Evolutionary conservation across 2,797 vertebrate species (phyloP).

Genomic region (Poeciliopsis gracilis): DNA sequence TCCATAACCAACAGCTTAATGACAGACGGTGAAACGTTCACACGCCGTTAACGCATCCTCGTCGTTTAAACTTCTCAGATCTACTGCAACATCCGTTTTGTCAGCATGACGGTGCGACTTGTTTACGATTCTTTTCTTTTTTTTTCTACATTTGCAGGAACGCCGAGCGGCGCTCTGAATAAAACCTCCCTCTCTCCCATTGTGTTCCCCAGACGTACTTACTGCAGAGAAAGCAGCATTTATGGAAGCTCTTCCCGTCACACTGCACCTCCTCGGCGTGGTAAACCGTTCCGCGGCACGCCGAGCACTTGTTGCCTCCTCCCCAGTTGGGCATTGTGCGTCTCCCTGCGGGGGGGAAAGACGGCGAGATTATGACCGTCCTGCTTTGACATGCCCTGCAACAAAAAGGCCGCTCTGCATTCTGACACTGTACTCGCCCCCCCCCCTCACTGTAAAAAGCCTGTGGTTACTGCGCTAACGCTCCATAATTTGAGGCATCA

Average conservation of each 20-base stretch:
- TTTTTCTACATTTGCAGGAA: background rate
- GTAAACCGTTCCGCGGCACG: conserved; percentile 89
- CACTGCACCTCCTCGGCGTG: conserved; percentile 96
- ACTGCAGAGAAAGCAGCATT: conserved; percentile 96
- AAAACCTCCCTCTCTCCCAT: background rate
- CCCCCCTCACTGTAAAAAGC: background rate
- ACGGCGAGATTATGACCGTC: background rate
- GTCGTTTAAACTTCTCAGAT: background rate
- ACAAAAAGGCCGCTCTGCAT: background rate
- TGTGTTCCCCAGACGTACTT: conserved; percentile 71
- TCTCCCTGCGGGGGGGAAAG: conserved; percentile 6
- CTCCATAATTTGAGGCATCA: background rate
- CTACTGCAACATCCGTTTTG: background rate
- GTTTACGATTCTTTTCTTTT: too few species aligned
- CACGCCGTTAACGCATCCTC: background rate
- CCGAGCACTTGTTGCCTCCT: conserved; percentile 90
- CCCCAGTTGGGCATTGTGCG: conserved; percentile 94
- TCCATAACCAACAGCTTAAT: background rate
- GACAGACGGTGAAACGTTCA: background rate
- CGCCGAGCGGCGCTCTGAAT: background rate
- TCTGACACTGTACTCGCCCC: background rate
- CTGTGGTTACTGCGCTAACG: background rate
- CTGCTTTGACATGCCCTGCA: background rate
- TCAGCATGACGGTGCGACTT: too few species aligned
- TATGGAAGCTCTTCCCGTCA: conserved; percentile 92